Evolutionary conservation across 2,113 vertebrate species (phyloP), one percentile per base, ranked within the genome.

Genomic region (Atlantisia rogersi): DNA sequence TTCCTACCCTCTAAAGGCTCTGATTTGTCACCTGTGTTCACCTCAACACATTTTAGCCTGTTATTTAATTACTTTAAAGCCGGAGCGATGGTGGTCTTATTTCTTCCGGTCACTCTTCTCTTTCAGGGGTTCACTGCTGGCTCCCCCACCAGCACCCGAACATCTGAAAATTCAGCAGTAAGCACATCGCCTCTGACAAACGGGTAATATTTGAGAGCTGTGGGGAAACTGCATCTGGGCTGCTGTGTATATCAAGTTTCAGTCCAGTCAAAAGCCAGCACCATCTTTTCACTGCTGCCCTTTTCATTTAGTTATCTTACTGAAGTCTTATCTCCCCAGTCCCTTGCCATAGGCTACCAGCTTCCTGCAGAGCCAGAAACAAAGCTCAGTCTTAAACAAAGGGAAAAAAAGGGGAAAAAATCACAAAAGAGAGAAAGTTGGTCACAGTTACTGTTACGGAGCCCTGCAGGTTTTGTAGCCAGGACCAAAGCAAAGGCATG

Each of bases 281-380:
- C 88, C 91, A 96, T 94, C 91, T 96, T 96, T 97, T 97, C 96
- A 96, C 86, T 96, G 95, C 96, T 97, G 95, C 88, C 96, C 94
- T 96, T 96, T 97, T 96, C 96, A 97, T 94, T 96, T 63, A 94
- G 96, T 94, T 95, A 86, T 94, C 94, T 94, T 89, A 95, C 86
- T 97, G 94, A 94, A 97, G 95, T 96, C 96, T 95, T 86, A 89
- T 94, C 96, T 96, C 94, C 86, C 86, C 92, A 96, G 95, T 94
- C 95, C 92, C 91, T 94, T 97, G 96, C 94, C 94, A 96, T 76
- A 97, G 95, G 96, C 94, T 93, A 94, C 95, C 88, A 96, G 94
- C 88, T 92, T 89, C 96, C 94, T 76, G 94, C 96, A 58, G 96
- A 94, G 96, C 77, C 83, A 94, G 94, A 96, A 96, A 96, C 94